Conservation (phyloP, 1,140 invertebrate genomes). For the Piezodorus guildinii region DNA sequence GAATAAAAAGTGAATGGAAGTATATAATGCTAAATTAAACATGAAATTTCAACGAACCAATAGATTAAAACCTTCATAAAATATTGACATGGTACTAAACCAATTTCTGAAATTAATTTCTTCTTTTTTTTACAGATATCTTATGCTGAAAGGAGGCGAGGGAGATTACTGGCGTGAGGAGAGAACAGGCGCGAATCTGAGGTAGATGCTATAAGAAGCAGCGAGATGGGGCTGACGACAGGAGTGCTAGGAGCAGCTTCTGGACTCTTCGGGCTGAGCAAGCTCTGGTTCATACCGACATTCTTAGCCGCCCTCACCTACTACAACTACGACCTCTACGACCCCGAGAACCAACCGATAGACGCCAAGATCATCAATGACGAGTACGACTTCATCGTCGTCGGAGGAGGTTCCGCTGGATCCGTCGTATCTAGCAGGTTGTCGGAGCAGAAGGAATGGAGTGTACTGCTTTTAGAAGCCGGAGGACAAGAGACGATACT, state of each 20-base stretch:
- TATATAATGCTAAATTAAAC: too few species aligned
- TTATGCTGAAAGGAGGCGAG: too few species aligned
- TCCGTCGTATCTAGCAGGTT: slow-evolving; percentile 74
- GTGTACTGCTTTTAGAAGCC: slow-evolving; percentile 72
- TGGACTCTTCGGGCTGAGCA: slow-evolving; percentile 51
- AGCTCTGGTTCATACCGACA: slow-evolving; percentile 57
- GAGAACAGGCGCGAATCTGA: too few species aligned
- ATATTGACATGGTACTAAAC: too few species aligned
- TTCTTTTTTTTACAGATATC: too few species aligned
- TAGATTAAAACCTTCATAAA: too few species aligned
- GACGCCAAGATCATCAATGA: slow-evolving; percentile 50
- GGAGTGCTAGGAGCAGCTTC: slow-evolving; percentile 55
- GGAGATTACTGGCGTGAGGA: too few species aligned
- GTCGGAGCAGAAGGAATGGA: slow-evolving; percentile 64
- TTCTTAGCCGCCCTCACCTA: slow-evolving; percentile 67
- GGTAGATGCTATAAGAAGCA: too few species aligned
- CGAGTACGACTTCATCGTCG: slow-evolving; percentile 68
- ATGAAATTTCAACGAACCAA: too few species aligned
- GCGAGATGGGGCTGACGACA: slow-evolving; percentile 25
- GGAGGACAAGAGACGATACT: slow-evolving; percentile 76
- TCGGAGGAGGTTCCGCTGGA: slow-evolving; percentile 78
- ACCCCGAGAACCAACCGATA: slow-evolving; percentile 66
- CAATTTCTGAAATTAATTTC: too few species aligned
- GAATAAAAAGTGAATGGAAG: too few species aligned
- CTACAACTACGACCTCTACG: slow-evolving; percentile 73